Percentiles rank a stretch among this genome's conserved stretches.
Conservation (phyloP, 2,113 vertebrate genomes). For the Cephalopholis sonnerati region DNA sequence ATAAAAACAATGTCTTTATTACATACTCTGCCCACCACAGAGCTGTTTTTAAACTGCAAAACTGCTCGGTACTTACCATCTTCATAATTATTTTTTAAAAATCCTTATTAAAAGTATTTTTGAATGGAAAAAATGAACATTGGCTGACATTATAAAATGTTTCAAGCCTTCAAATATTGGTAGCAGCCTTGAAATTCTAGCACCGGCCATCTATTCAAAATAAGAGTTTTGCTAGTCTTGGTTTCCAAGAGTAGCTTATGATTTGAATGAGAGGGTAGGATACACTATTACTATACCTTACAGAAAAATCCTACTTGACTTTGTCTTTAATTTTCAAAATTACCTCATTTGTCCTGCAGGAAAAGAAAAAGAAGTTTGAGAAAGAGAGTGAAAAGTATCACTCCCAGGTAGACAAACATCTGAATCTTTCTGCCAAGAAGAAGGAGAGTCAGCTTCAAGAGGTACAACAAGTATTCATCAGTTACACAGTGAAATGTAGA, state of each 20-base stretch:
- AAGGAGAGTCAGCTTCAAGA: conserved; percentile 96
- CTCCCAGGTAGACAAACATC: conserved; percentile 94
- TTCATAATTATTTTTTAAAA: background rate
- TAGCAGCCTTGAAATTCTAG: background rate
- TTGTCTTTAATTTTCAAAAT: background rate
- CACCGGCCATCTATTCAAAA: background rate
- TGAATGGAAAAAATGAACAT: background rate
- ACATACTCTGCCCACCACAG: background rate
- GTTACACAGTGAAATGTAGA: background rate
- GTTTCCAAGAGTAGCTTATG: background rate
- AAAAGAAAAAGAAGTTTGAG: conserved; percentile 97
- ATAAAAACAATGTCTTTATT: background rate
- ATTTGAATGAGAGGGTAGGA: background rate
- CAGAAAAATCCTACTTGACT: background rate
- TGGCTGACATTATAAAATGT: background rate
- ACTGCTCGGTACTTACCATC: too few species aligned
- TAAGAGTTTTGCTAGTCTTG: background rate
- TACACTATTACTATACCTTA: too few species aligned
- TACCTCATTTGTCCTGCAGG: conserved; percentile 81
- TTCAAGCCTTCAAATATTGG: background rate
- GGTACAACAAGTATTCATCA: conserved; percentile 40
- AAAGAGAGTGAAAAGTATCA: conserved; percentile 97
- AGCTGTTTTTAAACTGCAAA: background rate
- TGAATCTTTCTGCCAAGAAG: conserved; percentile 95
- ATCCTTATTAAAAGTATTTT: background rate